Base-by-base conservation (phyloP, 2,797 vertebrate species). In the Cossypha dichroa region DNA sequence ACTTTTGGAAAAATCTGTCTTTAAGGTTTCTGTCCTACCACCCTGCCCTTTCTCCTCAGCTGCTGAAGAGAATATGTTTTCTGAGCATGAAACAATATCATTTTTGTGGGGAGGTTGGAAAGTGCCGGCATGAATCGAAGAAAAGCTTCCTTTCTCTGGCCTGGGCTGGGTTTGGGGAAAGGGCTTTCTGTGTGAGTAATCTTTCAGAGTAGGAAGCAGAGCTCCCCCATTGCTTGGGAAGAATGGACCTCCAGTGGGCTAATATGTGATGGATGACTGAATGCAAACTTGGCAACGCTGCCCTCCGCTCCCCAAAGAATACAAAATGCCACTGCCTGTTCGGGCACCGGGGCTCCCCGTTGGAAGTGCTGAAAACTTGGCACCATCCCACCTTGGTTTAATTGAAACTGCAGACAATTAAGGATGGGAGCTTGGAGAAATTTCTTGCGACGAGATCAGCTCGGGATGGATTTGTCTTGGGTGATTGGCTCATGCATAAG, bases 111-210 rank as follows among this genome's bases (percentile, higher is more conserved):
- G 52, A 49, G 19, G 63, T 92, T 93, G 95, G 93, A 78, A 96
- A 83, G 43, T 0, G 14, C 52, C 40, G 16, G 25, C 45, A 38
- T 12, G 88, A 64, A 21, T 15, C 15, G 56, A 96, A 97, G 95
- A 97, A 96, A 96, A 95, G 93, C 83, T 85, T 46, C 88, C 83
- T 94, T 97, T 96, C 95, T 97, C 48, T 63, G 58, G 43, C 64
- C 78, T 48, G 52, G 13, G 48, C 83, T 87, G 93, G 83, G 87
- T 75, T 67, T 64, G 90, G 91, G 95, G 87, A 94, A 94, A 91
- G 88, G 74, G 22, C 78, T 93, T 95, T 96, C 90, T 92, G 95
- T 92, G 93, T 90, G 93, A 96, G 97, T 90, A 95, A 97, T 95
- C 93, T 95, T 51, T 72, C 85, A 72, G 80, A 90, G 97, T 94